Evolutionary conservation across 2,888 invertebrate genomes (phyloP), one percentile per base, ranked within the genome.

Genomic region (Tenthredo scrophulariae): DNA sequence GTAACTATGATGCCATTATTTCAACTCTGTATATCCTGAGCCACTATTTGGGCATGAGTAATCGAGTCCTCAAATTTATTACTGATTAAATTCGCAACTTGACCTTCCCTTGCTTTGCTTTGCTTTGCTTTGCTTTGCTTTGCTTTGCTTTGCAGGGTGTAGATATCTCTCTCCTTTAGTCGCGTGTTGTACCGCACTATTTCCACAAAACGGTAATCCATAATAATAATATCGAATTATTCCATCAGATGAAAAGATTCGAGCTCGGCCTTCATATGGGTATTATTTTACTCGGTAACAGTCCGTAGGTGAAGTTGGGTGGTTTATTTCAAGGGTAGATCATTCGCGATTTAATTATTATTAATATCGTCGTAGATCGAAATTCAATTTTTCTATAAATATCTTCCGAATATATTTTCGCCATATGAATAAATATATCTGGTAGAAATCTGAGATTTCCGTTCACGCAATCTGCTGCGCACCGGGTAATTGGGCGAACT

Each of bases 71-170:
- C 40, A 10, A 62, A 80, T 80, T 58, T 62, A 62, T 80, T 37
- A 22, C 80, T 80, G 80, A 80, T 80, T 80, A 80, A 80, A n/a
- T 22, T 26, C 33, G 10, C 58, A 40, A 62, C 80, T 80, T 58
- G 80, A 80, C 80, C 80, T 80, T 40, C 58, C 29, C 77, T n/a
- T n/a, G 6, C 2, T 26, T n/a, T 10, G 5, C 0, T n/a, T n/a
- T n/a, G n/a, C 29, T 54, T n/a, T n/a, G 6, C 2, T 26, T n/a
- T 10, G 5, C 0, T n/a, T n/a, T n/a, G n/a, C 29, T 54, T n/a
- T n/a, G 6, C 2, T 26, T n/a, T 10, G 5, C 0, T n/a, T n/a
- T 10, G 15, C 13, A 15, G 13, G 62, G 37, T 5, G 26, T 74
- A 22, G 33, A 33, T 72, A 74, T 37, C 33, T n/a, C 40, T 22